Evolutionary conservation across 2,797 vertebrate species (phyloP).

Genomic region (Vireo griseus): DNA sequence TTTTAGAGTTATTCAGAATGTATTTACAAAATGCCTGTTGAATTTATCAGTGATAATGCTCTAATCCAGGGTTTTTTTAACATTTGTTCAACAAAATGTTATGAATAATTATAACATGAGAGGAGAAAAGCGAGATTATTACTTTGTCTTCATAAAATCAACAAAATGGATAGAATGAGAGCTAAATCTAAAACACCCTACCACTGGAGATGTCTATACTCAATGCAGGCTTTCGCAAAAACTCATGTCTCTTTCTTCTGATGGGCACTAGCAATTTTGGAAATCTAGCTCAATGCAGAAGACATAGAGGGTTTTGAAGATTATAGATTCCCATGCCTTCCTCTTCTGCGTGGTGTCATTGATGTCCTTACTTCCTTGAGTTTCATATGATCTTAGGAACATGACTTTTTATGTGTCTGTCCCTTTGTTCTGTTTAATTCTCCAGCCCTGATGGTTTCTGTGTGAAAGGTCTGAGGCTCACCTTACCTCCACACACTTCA

Average conservation of each 20-base stretch:
- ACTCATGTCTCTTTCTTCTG: background rate
- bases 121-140: background rate
- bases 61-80: background rate
- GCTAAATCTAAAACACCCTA: background rate
- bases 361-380: background rate
- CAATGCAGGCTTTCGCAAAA: background rate
- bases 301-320: background rate
- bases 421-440: background rate
- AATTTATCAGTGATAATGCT: background rate
- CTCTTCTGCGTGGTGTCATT: background rate
- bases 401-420: background rate
- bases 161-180: background rate
- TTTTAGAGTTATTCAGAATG: background rate
- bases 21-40: background rate
- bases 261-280: accelerated
- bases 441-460: background rate
- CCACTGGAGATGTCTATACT: background rate
- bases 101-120: background rate
- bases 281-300: background rate
- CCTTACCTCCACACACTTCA: background rate
- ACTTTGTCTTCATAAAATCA: background rate
- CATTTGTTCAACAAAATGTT: background rate
- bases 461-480: background rate
- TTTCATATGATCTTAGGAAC: background rate
- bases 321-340: background rate